phyloP scores from a whole-genome alignment of 2,797 vertebrate species.

The Gila robusta region DNA sequence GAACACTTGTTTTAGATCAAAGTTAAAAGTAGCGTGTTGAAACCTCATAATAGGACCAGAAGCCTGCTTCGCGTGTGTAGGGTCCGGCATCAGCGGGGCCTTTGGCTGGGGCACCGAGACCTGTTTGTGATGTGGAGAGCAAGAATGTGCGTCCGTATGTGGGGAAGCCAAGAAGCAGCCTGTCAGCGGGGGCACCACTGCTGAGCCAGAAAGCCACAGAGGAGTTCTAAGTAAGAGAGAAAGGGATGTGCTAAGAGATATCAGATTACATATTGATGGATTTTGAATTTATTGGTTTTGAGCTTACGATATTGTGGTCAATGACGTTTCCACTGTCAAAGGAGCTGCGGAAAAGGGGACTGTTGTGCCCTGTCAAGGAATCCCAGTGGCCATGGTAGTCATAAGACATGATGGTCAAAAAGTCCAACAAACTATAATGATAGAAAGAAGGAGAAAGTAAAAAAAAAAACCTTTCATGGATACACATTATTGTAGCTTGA shows the following conservation, averaged over 20 bases:
- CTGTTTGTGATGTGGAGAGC: constrained; percentile 63
- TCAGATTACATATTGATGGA: neutral
- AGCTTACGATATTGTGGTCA: constrained; percentile 77
- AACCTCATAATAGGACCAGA: constrained; percentile 87
- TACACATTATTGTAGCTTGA: neutral
- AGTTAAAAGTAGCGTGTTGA: neutral
- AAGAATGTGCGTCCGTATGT: constrained; percentile 79
- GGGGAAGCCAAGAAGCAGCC: constrained; percentile 79
- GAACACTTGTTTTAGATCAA: neutral
- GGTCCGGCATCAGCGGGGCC: constrained; percentile 82
- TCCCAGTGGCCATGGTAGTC: constrained; percentile 83
- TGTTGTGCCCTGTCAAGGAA: constrained; percentile 78
- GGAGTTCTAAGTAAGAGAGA: constrained; percentile 64
- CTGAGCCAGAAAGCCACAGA: constrained; percentile 71
- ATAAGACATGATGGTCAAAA: constrained; percentile 79
- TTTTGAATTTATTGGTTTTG: neutral
- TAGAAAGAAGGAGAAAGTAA: neutral
- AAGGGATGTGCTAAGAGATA: neutral
- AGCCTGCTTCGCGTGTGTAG: constrained; percentile 84
- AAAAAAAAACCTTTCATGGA: neutral
- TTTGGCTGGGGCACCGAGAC: constrained; percentile 77
- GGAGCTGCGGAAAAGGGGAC: constrained; percentile 75
- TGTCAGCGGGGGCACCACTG: constrained; percentile 72
- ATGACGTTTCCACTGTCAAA: constrained; percentile 62
- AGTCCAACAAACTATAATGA: constrained; percentile 76